A percentile compares a stretch with the other conserved stretches of the same genome.
Conservation (phyloP, 2,113 vertebrate species). For the Hoplias malabaricus region DNA sequence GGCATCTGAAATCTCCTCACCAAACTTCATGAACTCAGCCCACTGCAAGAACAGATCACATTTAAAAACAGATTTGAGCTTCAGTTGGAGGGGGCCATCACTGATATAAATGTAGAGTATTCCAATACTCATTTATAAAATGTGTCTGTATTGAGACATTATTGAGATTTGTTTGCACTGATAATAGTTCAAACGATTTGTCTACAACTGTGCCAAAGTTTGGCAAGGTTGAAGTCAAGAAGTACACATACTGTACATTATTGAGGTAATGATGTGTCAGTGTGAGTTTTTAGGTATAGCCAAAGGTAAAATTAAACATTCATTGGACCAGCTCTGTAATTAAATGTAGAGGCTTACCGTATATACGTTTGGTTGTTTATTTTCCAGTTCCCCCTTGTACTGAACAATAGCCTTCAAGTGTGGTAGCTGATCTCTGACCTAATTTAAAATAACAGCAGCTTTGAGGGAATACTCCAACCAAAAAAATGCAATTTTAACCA, state of each 20-base stretch:
- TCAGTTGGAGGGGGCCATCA: neutral
- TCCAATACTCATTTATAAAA: neutral
- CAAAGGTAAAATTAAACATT: too few species aligned
- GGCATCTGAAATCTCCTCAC: constrained; percentile 62
- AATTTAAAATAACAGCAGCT: neutral
- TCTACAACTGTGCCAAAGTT: neutral
- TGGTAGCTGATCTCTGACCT: constrained; percentile 76
- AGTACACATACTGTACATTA: too few species aligned
- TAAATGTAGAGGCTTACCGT: constrained; percentile 61
- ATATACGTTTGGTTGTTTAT: constrained; percentile 68
- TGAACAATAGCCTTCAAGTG: constrained; percentile 79
- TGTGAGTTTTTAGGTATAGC: too few species aligned
- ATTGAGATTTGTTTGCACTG: too few species aligned
- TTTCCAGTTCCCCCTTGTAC: constrained; percentile 74
- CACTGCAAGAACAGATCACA: constrained; percentile 64
- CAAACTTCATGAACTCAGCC: constrained; percentile 75
- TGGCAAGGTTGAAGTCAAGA: neutral
- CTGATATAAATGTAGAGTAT: neutral
- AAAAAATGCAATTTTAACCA: neutral
- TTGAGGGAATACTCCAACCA: neutral
- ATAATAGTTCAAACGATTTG: too few species aligned
- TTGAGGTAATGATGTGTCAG: too few species aligned
- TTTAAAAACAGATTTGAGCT: neutral
- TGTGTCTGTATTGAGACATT: neutral
- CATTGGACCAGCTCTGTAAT: neutral